Percentiles rank a stretch among this genome's conserved stretches.
Evolutionary conservation across 1,140 invertebrate species (phyloP).

Genomic region (Mizuhopecten yessoensis): DNA sequence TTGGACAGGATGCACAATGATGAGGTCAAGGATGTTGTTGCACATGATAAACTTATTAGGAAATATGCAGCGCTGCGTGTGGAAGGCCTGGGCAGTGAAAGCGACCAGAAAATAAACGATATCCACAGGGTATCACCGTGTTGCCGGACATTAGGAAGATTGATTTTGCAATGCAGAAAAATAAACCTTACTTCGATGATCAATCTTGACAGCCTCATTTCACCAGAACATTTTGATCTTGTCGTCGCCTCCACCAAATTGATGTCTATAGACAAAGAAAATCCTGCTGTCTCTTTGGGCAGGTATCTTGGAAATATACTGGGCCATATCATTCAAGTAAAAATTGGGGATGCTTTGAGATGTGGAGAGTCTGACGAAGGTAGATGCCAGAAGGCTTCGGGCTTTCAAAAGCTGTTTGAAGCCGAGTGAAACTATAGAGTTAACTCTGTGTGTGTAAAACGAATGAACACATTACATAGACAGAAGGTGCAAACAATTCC

Average conservation of each 20-base stretch:
- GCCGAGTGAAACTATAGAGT: no score
- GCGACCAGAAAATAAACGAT: no score
- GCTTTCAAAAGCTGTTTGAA: no score
- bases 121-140: slow-evolving; percentile 45
- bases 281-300: slow-evolving; percentile 49
- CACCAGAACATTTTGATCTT: slow-evolving; percentile 60
- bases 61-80: slow-evolving; percentile 48
- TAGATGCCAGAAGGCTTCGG: no score
- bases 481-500: no score
- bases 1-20: slow-evolving; percentile 55
- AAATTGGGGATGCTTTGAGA: no score
- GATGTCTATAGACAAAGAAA: slow-evolving; percentile 53
- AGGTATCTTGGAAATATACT: slow-evolving; percentile 58
- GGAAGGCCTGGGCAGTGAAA: no score
- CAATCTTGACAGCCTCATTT: slow-evolving; percentile 51
- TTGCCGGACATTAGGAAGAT: slow-evolving; percentile 48
- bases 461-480: no score
- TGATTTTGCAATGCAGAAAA: slow-evolving; percentile 51
- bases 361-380: no score
- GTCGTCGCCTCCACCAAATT: slow-evolving; percentile 51
- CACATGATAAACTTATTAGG: slow-evolving; percentile 53
- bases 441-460: no score
- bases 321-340: slow-evolving; percentile 58
- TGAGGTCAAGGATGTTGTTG: slow-evolving; percentile 49
- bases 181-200: neutral